Percentiles rank a stretch among this genome's conserved stretches.
These are phyloP conservation scores for Sternotherus odoratus DNA, from an alignment of 2,797 vertebrate genomes.

Conservation along the genomic window DNA sequence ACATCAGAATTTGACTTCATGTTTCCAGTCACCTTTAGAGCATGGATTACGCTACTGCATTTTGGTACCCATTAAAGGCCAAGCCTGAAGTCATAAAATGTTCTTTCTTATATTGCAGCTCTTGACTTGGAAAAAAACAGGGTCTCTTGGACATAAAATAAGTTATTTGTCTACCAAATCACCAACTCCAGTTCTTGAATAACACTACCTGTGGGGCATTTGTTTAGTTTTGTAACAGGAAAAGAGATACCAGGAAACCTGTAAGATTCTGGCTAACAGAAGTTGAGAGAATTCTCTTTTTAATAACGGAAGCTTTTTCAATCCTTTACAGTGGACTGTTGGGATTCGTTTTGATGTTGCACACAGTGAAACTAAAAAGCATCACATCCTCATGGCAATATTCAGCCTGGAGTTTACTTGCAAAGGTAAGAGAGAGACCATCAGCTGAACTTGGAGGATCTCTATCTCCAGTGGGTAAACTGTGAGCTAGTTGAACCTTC, in stretches of 20 bases:
- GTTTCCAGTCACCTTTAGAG: constrained; percentile 53
- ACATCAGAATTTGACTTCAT: constrained; percentile 46
- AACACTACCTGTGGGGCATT: neutral
- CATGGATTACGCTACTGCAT: constrained; percentile 38
- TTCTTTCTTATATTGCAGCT: constrained; percentile 30
- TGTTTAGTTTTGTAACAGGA: neutral
- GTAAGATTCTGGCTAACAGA: neutral
- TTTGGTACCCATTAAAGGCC: neutral
- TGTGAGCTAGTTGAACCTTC: neutral
- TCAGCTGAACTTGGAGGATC: neutral
- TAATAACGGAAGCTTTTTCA: constrained; percentile 47
- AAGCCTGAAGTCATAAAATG: neutral
- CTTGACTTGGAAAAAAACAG: constrained; percentile 14
- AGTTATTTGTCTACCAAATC: constrained; percentile 20
- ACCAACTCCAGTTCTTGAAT: neutral
- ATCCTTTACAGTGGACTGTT: constrained; percentile 88
- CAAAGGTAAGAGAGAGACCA: constrained; percentile 88
- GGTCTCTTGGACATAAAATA: neutral
- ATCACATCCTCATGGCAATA: constrained; percentile 85
- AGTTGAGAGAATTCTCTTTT: constrained; percentile 15
- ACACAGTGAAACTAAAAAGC: constrained; percentile 87
- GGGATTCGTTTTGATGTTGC: constrained; percentile 90
- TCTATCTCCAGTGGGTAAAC: neutral
- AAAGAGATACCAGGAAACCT: neutral
- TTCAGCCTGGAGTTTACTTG: constrained; percentile 88